These are phyloP conservation scores for Emys orbicularis DNA, from an alignment of 2,797 vertebrate genomes.

Conservation along the genomic window DNA sequence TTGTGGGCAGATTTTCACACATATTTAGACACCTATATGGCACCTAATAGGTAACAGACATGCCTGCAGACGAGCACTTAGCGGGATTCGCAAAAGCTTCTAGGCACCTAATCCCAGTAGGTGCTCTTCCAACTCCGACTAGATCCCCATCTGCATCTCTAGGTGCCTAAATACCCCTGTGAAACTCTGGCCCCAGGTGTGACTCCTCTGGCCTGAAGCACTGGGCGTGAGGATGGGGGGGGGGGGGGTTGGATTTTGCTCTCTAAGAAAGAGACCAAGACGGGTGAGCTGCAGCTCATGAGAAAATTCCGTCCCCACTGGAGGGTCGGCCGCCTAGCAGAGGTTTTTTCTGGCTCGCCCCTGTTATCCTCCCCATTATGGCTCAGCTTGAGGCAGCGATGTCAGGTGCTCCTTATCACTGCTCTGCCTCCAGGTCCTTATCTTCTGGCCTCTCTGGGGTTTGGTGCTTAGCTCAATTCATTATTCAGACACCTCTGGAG, in stretches of 20 bases:
- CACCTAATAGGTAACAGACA: too few relatives aligned
- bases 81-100: neutral
- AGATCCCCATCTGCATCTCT: neutral
- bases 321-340: neutral
- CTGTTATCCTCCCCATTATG: neutral
- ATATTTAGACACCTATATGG: neutral
- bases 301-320: neutral
- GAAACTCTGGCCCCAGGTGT: neutral
- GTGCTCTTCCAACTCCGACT: neutral
- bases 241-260: neutral
- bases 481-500: neutral
- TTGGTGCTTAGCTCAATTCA: neutral
- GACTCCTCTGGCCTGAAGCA: neutral
- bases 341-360: neutral
- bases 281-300: neutral
- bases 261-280: neutral
- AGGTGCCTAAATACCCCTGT: neutral
- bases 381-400: neutral
- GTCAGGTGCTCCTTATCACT: neutral
- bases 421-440: neutral
- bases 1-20: neutral
- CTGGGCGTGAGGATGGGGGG: accelerated
- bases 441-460: neutral
- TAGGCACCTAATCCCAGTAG: neutral
- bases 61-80: too few relatives aligned